Evolutionary conservation across 2,797 vertebrate species (phyloP).

Genomic region (Clarias laeviceps): DNA sequence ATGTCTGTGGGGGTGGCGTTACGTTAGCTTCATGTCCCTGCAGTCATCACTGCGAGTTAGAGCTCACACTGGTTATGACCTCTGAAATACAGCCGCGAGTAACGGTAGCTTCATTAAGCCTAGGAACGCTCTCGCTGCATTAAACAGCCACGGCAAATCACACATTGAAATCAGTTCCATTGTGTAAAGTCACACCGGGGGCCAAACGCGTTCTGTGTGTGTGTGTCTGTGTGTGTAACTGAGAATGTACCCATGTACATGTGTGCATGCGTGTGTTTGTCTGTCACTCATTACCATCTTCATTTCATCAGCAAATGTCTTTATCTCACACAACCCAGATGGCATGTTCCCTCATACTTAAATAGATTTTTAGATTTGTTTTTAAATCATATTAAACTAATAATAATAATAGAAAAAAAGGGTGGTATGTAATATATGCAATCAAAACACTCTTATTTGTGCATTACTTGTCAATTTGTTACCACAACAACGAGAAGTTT

Average conservation of each 20-base stretch:
- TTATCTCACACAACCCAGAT: slow-evolving; percentile 35
- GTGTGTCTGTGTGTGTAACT: background rate
- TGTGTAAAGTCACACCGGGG: slow-evolving; percentile 57
- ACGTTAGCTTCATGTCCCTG: slow-evolving; percentile 31
- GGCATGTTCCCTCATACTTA: background rate
- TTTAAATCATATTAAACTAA: background rate
- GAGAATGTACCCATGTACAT: slow-evolving; percentile 6
- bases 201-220: slow-evolving; percentile 22
- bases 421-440: background rate
- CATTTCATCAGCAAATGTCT: slow-evolving; percentile 38
- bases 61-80: slow-evolving; percentile 57
- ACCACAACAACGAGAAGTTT: background rate
- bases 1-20: slow-evolving; percentile 33
- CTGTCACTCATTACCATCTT: slow-evolving; percentile 51
- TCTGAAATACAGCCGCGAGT: slow-evolving; percentile 56
- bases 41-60: slow-evolving; percentile 46
- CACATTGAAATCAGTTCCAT: slow-evolving; percentile 58
- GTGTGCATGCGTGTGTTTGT: slow-evolving; percentile 18
- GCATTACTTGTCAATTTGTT: background rate
- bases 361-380: background rate
- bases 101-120: slow-evolving; percentile 56
- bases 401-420: background rate
- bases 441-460: background rate
- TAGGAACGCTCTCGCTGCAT: slow-evolving; percentile 47
- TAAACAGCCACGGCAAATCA: slow-evolving; percentile 56